Evolutionary conservation across 2,797 vertebrate species (phyloP).

Genomic region (Melanotaenia pygmaea): DNA sequence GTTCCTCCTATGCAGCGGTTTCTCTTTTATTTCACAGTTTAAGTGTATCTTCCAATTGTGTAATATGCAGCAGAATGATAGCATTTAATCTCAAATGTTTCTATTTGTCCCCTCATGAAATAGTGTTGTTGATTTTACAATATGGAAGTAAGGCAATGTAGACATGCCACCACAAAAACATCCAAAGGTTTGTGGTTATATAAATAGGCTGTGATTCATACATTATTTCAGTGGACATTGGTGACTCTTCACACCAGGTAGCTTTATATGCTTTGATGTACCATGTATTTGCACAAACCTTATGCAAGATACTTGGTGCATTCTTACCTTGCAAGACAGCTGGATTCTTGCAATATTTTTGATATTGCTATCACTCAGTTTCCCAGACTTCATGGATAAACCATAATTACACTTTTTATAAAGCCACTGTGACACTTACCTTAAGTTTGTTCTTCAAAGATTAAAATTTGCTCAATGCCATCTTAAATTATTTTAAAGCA

Average conservation of each 20-base stretch:
- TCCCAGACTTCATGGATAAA: too few relatives aligned
- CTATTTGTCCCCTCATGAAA: not conserved
- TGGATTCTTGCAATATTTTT: not conserved
- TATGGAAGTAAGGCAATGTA: not conserved
- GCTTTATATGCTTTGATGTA: not conserved
- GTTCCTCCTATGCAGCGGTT: constrained; percentile 17
- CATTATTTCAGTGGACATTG: not conserved
- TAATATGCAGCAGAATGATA: not conserved
- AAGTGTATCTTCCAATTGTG: not conserved
- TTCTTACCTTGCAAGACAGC: not conserved
- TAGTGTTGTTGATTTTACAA: not conserved
- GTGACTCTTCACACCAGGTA: too few relatives aligned
- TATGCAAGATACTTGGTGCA: not conserved
- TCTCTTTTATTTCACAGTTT: constrained; percentile 22
- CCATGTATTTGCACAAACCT: not conserved
- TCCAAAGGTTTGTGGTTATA: not conserved
- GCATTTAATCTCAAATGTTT: not conserved
- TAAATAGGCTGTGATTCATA: not conserved
- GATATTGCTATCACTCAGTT: not conserved
- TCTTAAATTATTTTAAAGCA: not conserved
- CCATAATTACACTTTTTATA: too few relatives aligned
- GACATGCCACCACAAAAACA: not conserved
- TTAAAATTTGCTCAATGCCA: not conserved
- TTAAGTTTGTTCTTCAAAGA: not conserved
- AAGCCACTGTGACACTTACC: too few relatives aligned